Percentiles rank a stretch among this genome's conserved stretches.
Evolutionary conservation across 2,888 invertebrate species (phyloP).

Genomic region (Megalurothrips usitatus): DNA sequence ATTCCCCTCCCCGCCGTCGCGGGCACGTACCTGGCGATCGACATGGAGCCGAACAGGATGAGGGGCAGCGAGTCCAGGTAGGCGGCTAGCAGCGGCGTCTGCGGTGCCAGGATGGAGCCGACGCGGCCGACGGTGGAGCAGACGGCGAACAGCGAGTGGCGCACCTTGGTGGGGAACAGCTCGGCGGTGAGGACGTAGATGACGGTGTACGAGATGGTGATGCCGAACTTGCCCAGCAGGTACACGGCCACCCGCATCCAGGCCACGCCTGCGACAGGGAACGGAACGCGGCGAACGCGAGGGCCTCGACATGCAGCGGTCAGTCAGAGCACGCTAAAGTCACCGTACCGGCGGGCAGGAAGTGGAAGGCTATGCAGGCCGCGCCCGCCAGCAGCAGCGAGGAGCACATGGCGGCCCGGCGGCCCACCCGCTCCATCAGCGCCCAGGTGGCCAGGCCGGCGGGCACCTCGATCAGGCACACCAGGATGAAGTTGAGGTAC

Average conservation of each 20-base stretch:
- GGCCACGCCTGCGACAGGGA: constrained; percentile 32
- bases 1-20: too few relatives aligned
- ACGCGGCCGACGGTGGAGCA: constrained; percentile 42
- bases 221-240: constrained; percentile 47
- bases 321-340: too few relatives aligned
- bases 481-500: constrained; percentile 70
- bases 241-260: constrained; percentile 43
- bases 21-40: constrained; percentile 42
- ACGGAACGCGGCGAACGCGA: too few relatives aligned
- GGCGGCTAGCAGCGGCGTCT: constrained; percentile 41
- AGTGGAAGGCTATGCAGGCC: constrained; percentile 55
- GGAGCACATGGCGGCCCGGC: constrained; percentile 37
- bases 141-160: constrained; percentile 41
- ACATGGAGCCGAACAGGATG: constrained; percentile 59
- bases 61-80: constrained; percentile 52
- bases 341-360: constrained; percentile 40
- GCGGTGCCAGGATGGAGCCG: constrained; percentile 43
- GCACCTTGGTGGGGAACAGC: constrained; percentile 43
- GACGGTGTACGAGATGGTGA: constrained; percentile 46
- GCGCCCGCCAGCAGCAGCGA: constrained; percentile 38
- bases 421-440: constrained; percentile 37
- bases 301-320: too few relatives aligned
- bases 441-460: constrained; percentile 39
- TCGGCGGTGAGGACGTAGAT: constrained; percentile 49
- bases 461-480: constrained; percentile 49